Evolutionary conservation across 2,888 invertebrate genomes (phyloP), one percentile per base, ranked within the genome.

Genomic region (Heteromurus nitidus): DNA sequence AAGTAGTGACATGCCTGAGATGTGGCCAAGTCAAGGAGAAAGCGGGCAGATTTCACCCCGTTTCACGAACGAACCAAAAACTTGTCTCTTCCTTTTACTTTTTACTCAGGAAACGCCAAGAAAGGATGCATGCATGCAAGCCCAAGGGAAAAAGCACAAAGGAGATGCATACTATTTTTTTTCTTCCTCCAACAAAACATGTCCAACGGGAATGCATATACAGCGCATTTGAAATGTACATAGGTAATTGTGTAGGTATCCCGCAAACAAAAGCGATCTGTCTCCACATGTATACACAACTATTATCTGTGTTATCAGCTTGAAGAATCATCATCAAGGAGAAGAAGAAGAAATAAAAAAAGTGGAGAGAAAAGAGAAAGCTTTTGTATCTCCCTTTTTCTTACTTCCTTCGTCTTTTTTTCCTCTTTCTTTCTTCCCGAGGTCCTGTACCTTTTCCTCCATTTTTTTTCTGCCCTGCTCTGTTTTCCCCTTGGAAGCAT

Each of bases 41-140:
- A 68, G 60, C 60, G 60, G 76, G 44, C 60, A 68, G 60, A 76
- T 76, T 76, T 76, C 76, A 58, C 65, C 65, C 75, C 30, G 67
- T 67, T 75, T 42, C 55, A 67, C 53, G 53, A 73, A 58, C 28
- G 75, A 75, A 75, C 24, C 55, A 18, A 75, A n/a, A 67, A 44
- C 75, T 65, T 75, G 67, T 75, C 75, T n/a, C n/a, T 47, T 47
- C 36, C 36, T 36, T 73, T 26, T 18, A 58, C 16, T 24, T 47
- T 30, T 31, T 36, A 5, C 60, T 75, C 75, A 75, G 75, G 75
- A 75, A 75, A 65, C 36, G 65, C 53, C 55, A 53, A 42, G n/a
- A 31, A 60, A 22, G 53, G 22, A 53, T 22, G 53, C 53, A 53
- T 53, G 22, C 53, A 53, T 22, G 53, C 53, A 53, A 53, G 22